These are phyloP conservation scores for Caenorhabditis macrosperma DNA, from an alignment of 2,888 invertebrate genomes.

Conservation along the genomic window DNA sequence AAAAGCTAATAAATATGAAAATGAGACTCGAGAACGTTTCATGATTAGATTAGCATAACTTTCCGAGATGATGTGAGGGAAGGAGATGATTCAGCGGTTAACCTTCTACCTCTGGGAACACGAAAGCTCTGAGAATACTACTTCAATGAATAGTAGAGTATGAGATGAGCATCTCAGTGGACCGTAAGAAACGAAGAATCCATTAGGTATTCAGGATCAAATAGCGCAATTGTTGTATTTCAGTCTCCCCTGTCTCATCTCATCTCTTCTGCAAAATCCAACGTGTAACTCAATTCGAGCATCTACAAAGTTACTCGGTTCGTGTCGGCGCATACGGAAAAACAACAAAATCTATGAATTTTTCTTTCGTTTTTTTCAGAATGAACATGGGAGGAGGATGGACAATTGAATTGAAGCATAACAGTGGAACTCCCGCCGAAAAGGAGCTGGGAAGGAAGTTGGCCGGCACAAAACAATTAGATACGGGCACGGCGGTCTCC, in stretches of 20 bases:
- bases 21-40: conserved; percentile 21
- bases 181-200: conserved; percentile 11
- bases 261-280: conserved; percentile 6
- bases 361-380: not conserved
- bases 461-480: not conserved
- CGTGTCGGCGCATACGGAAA: conserved; percentile 21
- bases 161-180: not conserved
- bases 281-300: conserved; percentile 14
- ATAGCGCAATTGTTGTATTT: not conserved
- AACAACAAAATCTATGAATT: conserved; percentile 24
- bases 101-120: not conserved
- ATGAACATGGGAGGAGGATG: conserved; percentile 5
- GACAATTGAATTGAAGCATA: conserved; percentile 21
- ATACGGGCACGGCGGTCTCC: not conserved
- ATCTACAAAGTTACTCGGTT: conserved; percentile 15
- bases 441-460: not conserved
- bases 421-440: not conserved
- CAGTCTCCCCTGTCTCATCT: not conserved
- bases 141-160: conserved; percentile 4
- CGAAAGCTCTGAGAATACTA: not conserved
- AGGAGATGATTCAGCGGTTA: conserved; percentile 1
- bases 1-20: conserved; percentile 12
- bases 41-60: not conserved
- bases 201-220: not conserved
- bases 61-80: conserved; percentile 19